Base-by-base conservation (phyloP, 2,797 vertebrate species). In the Craterocephalus amniculus region DNA sequence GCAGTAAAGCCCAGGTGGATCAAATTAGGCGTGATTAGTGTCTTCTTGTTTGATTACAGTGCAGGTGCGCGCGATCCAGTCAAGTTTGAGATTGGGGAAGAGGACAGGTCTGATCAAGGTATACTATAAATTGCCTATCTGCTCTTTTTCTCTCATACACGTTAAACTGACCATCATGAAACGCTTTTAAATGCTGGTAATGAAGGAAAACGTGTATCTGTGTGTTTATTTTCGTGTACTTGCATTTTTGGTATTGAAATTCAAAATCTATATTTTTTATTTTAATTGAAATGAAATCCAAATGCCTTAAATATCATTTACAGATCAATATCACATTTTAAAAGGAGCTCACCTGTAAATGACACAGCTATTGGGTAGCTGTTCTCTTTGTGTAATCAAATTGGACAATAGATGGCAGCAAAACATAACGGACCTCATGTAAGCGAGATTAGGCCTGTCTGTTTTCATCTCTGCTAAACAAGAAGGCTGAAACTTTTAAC, bases 401-500 rank as follows among this genome's bases (percentile, higher is more conserved):
- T 67, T 49, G 14, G 56, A 38, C 90, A 73, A 2, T 66, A 89
- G 90, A 71, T 82, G 89, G 90, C 86, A 87, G 87, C 79, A 89
- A 22, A 74, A 64, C 66, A 64, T 12, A 48, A 63, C 29, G 61
- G n/a, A 63, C 29, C 16, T 31, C 24, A 65, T 38, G 36, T 31
- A 31, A 34, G 32, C 4, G 13, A n/a, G n/a, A n/a, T n/a, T n/a
- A n/a, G n/a, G n/a, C n/a, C n/a, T n/a, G n/a, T 4, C 3, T 40
- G 6, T 16, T 43, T 20, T 43, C 40, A 6, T 20, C 18, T 43
- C 16, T 18, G 14, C 6, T 16, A 43, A 43, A 43, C 16, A 18
- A 20, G 40, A 18, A 13, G 3, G 14, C 1, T 38, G 4, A 38
- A 38, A 38, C 36, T 1, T 34, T 34, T 18, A 43, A 43, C 16